A percentile compares a stretch with the other conserved stretches of the same genome.
phyloP scores from a whole-genome alignment of 2,113 vertebrate genomes.

The Amblyopsis rosae region DNA sequence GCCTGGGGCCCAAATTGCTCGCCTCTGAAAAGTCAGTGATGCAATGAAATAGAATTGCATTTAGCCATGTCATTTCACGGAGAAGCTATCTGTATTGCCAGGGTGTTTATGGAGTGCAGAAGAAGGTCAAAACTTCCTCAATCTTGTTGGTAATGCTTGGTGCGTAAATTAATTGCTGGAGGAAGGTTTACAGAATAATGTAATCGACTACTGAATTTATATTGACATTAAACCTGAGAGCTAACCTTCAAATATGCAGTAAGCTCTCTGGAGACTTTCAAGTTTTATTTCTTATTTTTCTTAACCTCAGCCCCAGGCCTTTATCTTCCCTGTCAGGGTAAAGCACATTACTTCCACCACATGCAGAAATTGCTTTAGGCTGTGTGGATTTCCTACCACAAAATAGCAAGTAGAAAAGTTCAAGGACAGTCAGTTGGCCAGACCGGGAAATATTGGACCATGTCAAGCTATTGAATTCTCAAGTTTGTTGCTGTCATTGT shows the following conservation, averaged over 20 bases:
- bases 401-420: constrained; percentile 52
- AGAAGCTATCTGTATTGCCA: constrained; percentile 29
- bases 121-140: constrained; percentile 52
- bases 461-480: constrained; percentile 57
- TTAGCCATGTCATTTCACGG: constrained; percentile 52
- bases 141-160: constrained; percentile 42
- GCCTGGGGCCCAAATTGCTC: constrained; percentile 28
- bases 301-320: constrained; percentile 34
- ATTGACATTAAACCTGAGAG: constrained; percentile 48
- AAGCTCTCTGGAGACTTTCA: constrained; percentile 37
- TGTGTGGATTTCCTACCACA: constrained; percentile 34
- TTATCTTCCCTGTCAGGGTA: constrained; percentile 67
- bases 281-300: constrained; percentile 17
- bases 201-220: constrained; percentile 41
- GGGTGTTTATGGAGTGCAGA: constrained; percentile 41
- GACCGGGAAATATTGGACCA: constrained; percentile 55
- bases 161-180: constrained; percentile 55
- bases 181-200: constrained; percentile 48
- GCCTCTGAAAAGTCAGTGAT: constrained; percentile 36
- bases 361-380: constrained; percentile 57
- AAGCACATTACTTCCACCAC: constrained; percentile 65
- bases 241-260: constrained; percentile 58
- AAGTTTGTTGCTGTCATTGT: constrained; percentile 61
- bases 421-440: constrained; percentile 58
- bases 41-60: constrained; percentile 45